Percentiles rank a stretch among this genome's conserved stretches.
These are phyloP conservation scores for Glaucidium brasilianum DNA, from an alignment of 2,113 vertebrate species.

Conservation along the genomic window DNA sequence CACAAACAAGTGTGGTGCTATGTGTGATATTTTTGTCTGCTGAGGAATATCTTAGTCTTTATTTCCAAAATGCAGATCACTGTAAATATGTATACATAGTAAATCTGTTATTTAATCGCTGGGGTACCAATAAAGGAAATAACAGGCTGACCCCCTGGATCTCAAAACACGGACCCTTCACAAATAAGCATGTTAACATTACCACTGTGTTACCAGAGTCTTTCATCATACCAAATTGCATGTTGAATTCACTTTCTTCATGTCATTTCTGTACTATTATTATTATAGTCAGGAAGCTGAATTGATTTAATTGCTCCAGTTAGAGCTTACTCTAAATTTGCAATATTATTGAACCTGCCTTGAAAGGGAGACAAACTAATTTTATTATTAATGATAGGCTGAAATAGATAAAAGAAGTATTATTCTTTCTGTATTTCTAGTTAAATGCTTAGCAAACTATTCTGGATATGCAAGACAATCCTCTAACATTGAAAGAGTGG, in stretches of 20 bases:
- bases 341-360: not conserved
- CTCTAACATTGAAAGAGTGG: not conserved
- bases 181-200: not conserved
- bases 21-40: not conserved
- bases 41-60: not conserved
- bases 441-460: not conserved
- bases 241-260: not conserved
- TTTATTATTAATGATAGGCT: constrained; percentile 9
- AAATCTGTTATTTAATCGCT: not conserved
- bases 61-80: not conserved
- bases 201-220: not conserved
- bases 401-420: constrained; percentile 17
- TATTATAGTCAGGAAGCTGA: not conserved
- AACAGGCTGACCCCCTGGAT: not conserved
- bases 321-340: not conserved
- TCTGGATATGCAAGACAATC: not conserved
- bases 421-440: not conserved
- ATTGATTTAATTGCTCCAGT: constrained; percentile 5
- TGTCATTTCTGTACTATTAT: not conserved
- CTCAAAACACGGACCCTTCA: not conserved
- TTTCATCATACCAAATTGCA: not conserved
- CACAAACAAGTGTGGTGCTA: not conserved
- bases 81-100: not conserved
- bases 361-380: not conserved
- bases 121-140: not conserved